Evolutionary conservation across 2,888 invertebrate species (phyloP).

Genomic region (Drosophila parthenogenetica): DNA sequence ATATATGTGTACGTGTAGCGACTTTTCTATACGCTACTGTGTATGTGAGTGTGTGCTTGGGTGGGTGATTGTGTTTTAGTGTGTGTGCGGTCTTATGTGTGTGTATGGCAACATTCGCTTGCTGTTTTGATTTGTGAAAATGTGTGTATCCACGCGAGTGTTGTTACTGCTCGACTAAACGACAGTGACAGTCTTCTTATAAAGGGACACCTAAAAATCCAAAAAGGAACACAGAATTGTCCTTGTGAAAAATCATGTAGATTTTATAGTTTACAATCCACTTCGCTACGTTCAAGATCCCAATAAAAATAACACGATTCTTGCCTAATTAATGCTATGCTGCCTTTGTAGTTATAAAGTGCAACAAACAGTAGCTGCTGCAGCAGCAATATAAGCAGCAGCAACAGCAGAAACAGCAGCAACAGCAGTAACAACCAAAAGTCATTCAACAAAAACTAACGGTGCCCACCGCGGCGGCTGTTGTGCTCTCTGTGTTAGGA

Average conservation of each 20-base stretch:
- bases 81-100: constrained; percentile 48
- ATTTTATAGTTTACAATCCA: constrained; percentile 36
- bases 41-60: constrained; percentile 26
- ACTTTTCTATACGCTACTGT: constrained; percentile 28
- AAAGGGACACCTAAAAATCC: constrained; percentile 18
- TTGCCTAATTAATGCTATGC: constrained; percentile 63
- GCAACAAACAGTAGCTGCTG: constrained; percentile 13
- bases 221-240: constrained; percentile 41
- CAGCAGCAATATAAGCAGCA: constrained; percentile 5
- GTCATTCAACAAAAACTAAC: constrained; percentile 54
- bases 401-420: constrained; percentile 4
- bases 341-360: constrained; percentile 48
- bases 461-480: constrained; percentile 44
- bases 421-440: constrained; percentile 35
- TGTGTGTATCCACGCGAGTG: constrained; percentile 77
- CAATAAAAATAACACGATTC: constrained; percentile 47
- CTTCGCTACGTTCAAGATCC: constrained; percentile 31
- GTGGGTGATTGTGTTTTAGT: constrained; percentile 36
- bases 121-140: constrained; percentile 80
- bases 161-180: constrained; percentile 43
- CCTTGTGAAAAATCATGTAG: constrained; percentile 60
- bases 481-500: constrained; percentile 49
- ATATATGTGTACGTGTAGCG: constrained; percentile 20
- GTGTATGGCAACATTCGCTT: constrained; percentile 67
- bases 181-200: constrained; percentile 36